Conservation (phyloP, 2,113 vertebrate species). For the Donacobius atricapilla region DNA sequence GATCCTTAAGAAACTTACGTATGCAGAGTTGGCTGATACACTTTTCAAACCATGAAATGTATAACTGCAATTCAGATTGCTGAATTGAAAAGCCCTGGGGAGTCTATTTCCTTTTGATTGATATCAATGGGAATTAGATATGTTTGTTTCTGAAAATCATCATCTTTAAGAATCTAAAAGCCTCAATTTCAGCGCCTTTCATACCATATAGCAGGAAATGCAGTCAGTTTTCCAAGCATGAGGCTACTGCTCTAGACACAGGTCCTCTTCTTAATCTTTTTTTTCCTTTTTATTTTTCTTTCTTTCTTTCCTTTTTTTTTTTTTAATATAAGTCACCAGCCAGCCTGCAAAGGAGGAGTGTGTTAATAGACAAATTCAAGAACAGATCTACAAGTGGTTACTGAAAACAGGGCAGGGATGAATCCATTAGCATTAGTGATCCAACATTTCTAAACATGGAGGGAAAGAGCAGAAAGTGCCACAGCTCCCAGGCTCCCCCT, state of each 20-base stretch:
- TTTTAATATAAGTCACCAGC: not conserved
- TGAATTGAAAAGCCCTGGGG: not conserved
- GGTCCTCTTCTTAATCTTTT: not conserved
- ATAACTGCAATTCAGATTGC: not conserved
- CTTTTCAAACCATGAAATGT: not conserved
- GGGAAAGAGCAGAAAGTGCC: not conserved
- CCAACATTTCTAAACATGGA: not conserved
- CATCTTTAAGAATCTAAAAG: not conserved
- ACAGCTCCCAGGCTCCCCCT: not conserved
- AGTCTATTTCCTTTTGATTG: slow-evolving; percentile 7
- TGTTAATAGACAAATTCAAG: not conserved
- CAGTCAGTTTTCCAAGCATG: not conserved
- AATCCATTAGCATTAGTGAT: not conserved
- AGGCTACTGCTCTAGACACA: not conserved
- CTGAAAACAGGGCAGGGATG: not conserved
- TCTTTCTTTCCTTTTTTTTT: no score
- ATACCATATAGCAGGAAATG: not conserved
- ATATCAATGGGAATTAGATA: slow-evolving; percentile 30
- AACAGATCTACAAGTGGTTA: not conserved
- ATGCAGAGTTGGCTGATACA: not conserved
- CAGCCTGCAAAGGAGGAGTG: not conserved
- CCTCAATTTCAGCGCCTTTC: not conserved
- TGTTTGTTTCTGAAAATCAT: slow-evolving; percentile 29
- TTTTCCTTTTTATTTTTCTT: not conserved
- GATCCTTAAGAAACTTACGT: not conserved